A percentile compares a stretch with the other conserved stretches of the same genome.
Conservation (phyloP, 2,797 vertebrate genomes). For the Tragelaphus eurycerus region DNA sequence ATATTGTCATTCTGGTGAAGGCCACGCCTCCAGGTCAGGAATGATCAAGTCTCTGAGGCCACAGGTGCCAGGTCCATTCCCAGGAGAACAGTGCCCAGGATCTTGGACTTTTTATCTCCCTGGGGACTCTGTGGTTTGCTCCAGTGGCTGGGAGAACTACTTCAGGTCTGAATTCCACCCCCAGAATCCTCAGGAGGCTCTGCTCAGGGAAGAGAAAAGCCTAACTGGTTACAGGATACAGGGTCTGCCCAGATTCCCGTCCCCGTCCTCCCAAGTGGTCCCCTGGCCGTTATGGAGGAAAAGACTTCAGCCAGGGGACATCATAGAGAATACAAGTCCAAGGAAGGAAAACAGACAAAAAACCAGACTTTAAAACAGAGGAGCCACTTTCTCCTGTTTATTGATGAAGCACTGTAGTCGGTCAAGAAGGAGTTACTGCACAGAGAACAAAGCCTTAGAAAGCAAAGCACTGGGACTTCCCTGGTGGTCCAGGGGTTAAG, state of each 20-base stretch:
- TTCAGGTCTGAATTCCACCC: not conserved
- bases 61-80: not conserved
- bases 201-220: not conserved
- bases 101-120: not conserved
- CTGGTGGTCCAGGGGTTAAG: not conserved
- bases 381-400: not conserved
- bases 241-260: not conserved
- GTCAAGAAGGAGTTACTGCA: not conserved
- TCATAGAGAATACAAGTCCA: not conserved
- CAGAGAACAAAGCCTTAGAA: not conserved
- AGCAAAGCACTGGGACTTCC: not conserved
- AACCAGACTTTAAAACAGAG: not conserved
- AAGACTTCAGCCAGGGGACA: not conserved
- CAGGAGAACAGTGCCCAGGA: not conserved
- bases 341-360: not conserved
- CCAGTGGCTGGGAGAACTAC: not conserved
- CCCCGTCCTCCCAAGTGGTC: not conserved
- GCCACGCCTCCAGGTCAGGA: slow-evolving; percentile 15
- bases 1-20: slow-evolving; percentile 41
- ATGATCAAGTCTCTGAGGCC: not conserved
- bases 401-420: fast-evolving
- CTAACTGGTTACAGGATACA: not conserved
- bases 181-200: slow-evolving; percentile 25
- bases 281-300: not conserved
- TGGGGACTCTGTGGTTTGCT: not conserved